Percentiles rank a stretch among this genome's conserved stretches.
phyloP scores from a whole-genome alignment of 2,888 invertebrate species.

The Cremastobaeus sp. region DNA sequence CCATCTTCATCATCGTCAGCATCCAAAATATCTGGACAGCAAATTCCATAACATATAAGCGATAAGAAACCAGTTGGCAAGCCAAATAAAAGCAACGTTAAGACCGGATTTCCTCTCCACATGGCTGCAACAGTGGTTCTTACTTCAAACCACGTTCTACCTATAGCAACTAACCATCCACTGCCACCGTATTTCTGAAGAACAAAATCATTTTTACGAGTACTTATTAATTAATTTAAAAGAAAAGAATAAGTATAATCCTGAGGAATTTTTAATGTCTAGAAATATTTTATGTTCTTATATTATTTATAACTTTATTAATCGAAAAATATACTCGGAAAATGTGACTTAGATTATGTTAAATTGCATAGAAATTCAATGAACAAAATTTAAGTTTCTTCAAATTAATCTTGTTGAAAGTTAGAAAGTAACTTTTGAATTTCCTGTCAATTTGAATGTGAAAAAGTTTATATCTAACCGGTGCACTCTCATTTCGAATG shows the following conservation, averaged over 20 bases:
- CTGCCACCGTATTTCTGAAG: constrained; percentile 91
- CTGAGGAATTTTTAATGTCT: no score
- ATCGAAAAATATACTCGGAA: no score
- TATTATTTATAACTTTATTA: no score
- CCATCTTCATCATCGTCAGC: constrained; percentile 87
- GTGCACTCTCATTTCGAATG: constrained; percentile 87
- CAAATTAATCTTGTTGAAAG: no score
- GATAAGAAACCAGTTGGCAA: constrained; percentile 95
- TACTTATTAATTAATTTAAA: constrained; percentile 3
- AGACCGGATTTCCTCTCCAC: constrained; percentile 95
- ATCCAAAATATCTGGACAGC: constrained; percentile 96
- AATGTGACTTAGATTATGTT: no score
- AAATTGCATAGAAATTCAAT: no score
- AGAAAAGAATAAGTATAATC: no score
- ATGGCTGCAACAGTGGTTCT: constrained; percentile 88
- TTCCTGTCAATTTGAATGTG: no score
- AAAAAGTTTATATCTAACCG: constrained; percentile 80
- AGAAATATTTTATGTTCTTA: no score
- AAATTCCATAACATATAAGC: constrained; percentile 96
- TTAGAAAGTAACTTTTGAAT: no score
- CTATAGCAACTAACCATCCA: constrained; percentile 86
- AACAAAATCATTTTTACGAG: constrained; percentile 32
- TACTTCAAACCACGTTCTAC: constrained; percentile 91
- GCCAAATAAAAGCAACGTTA: constrained; percentile 95
- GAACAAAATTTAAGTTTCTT: no score